These are phyloP conservation scores for Neodiprion pinetum DNA, from an alignment of 1,140 invertebrate genomes.

Conservation along the genomic window DNA sequence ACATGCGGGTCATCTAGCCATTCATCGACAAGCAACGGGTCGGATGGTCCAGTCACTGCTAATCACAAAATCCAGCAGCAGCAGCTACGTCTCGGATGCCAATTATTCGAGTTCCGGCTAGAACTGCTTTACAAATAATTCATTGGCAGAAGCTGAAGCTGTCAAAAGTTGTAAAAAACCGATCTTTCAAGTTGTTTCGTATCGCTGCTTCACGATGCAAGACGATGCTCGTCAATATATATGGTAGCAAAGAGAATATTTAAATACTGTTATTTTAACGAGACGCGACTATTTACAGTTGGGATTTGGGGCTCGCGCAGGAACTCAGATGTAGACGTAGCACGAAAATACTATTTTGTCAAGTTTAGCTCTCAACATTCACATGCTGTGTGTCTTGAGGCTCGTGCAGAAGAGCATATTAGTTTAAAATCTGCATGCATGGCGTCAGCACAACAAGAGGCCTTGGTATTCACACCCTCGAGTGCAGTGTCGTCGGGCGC, in stretches of 20 bases:
- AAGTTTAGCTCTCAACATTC: neutral
- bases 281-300: slow-evolving; percentile 37
- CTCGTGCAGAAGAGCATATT: neutral
- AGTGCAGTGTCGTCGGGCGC: neutral
- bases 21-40: neutral
- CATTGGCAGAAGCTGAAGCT: too few relatives aligned
- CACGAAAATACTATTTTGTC: slow-evolving; percentile 12
- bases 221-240: too few relatives aligned
- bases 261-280: slow-evolving; percentile 41
- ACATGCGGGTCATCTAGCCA: neutral
- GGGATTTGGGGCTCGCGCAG: slow-evolving; percentile 17
- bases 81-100: too few relatives aligned
- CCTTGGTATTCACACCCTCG: neutral
- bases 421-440: neutral
- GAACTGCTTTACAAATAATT: too few relatives aligned
- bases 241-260: slow-evolving; percentile 21
- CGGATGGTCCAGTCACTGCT: neutral
- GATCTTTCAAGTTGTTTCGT: slow-evolving; percentile 40
- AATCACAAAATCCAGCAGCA: too few relatives aligned
- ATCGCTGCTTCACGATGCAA: neutral
- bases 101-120: too few relatives aligned
- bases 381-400: neutral
- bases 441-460: neutral
- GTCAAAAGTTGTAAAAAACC: too few relatives aligned
- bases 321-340: neutral